Base-by-base conservation (phyloP, 2,797 vertebrate species). In the Halcyon chelicuti region DNA sequence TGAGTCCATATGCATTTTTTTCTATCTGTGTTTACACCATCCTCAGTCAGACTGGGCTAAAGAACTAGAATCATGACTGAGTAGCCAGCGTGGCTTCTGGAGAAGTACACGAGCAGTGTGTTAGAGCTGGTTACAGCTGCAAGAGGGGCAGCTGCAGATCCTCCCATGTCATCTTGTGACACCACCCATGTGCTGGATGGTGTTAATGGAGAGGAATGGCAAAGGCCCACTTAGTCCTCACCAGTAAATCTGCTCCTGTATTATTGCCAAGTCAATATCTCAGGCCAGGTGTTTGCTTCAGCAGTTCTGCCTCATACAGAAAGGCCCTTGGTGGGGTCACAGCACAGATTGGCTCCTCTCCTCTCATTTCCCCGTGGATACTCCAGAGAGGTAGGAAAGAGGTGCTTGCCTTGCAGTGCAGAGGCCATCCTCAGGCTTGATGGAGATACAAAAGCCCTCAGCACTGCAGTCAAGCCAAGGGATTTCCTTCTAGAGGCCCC, bases 201-300 rank as follows among this genome's bases (percentile, higher is more conserved):
- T 86, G 79, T 75, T 95, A 94, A 95, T 44, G 54, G 74, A 87
- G 76, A 92, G 58, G 54, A 95, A 91, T 68, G 70, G 85, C 90
- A 93, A 75, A 95, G 88, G 62, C 49, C 66, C 49, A 14, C 76
- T 93, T 65, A 72, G 78, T 93, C 79, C 80, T 54, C 66, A 55
- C 18, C 61, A 81, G 61, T 62, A 90, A 95, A 93, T 90, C 82
- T 91, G 39, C 12, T 84, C 54, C 66, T 81, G 82, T 72, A 49
- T 42, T 2, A 35, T 25, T 88, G 86, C 91, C 92, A 90, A 86
- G 51, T 19, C 78, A 37, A 80, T 22, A 49, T 66, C n/a, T 77
- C 49, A 26, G 2, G 46, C 78, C 78, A 66, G 77, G 49, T 28
- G 51, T 61, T 93, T 14, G 6, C 51, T 81, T 60, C 51, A 54